These are phyloP conservation scores for Drosophila affinis DNA, from an alignment of 2,888 invertebrate genomes.

Conservation along the genomic window DNA sequence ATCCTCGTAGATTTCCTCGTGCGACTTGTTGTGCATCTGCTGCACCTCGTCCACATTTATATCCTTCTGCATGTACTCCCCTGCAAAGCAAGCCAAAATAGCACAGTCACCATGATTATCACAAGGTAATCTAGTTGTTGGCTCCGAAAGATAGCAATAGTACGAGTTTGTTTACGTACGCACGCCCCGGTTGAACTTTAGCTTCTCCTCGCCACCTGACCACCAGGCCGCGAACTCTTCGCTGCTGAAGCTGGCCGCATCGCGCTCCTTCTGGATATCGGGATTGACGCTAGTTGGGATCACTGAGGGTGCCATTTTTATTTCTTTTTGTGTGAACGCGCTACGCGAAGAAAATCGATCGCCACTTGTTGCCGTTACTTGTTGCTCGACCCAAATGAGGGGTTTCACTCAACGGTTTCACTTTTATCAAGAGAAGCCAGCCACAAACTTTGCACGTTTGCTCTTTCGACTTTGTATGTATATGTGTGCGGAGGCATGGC, in stretches of 20 bases:
- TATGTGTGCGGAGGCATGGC: no score
- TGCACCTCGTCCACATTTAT: slow-evolving; percentile 37
- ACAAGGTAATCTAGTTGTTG: neutral
- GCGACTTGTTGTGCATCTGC: slow-evolving; percentile 61
- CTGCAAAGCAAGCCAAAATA: slow-evolving; percentile 34
- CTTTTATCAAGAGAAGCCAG: slow-evolving; percentile 18
- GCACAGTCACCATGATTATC: slow-evolving; percentile 54
- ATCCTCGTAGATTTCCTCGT: slow-evolving; percentile 72
- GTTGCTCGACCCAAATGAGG: slow-evolving; percentile 11
- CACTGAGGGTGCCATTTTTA: slow-evolving; percentile 54
- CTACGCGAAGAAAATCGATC: slow-evolving; percentile 19
- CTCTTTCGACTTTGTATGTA: slow-evolving; percentile 10
- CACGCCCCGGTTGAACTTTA: slow-evolving; percentile 53
- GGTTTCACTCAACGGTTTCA: neutral
- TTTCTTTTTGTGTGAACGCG: slow-evolving; percentile 16
- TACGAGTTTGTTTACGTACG: slow-evolving; percentile 52
- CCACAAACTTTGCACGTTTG: slow-evolving; percentile 15
- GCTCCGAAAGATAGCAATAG: slow-evolving; percentile 15
- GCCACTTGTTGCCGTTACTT: slow-evolving; percentile 4
- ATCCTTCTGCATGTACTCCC: slow-evolving; percentile 55
- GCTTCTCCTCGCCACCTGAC: slow-evolving; percentile 88
- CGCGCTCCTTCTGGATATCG: slow-evolving; percentile 89
- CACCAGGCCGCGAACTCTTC: slow-evolving; percentile 90
- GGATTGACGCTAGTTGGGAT: slow-evolving; percentile 85
- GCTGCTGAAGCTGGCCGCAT: slow-evolving; percentile 88